Evolutionary conservation across 1,140 invertebrate genomes (phyloP), one percentile per base, ranked within the genome.

Genomic region (Atopsyche davidsoni): DNA sequence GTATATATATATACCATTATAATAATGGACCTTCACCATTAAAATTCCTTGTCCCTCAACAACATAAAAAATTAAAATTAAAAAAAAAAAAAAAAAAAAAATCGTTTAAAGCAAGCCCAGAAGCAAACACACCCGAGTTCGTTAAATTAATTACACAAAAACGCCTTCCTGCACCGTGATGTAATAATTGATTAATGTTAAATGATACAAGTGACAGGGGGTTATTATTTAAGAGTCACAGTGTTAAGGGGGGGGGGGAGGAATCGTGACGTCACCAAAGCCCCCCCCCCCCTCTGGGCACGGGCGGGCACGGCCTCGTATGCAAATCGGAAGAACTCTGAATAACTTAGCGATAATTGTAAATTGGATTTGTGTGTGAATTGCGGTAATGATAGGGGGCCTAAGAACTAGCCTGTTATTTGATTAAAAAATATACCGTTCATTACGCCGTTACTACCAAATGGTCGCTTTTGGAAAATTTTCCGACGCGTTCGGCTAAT

Each of bases 181-280:
- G 21, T 21, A 41, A 50, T 50, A 50, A 50, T 50, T 50, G 47
- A 50, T 50, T 31, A 25, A 21, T n/a, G 28, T 50, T 50, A 43
- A 36, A 43, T 18, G 39, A 42, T n/a, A 10, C 43, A n/a, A n/a
- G 36, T 39, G 36, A 39, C 36, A 39, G 36, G 36, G 10, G 36
- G 16, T 39, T 39, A 39, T 39, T 39, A 39, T 4, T 16, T 17
- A 39, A 39, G 36, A 39, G 36, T 39, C 10, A 7, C n/a, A n/a
- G 24, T 7, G 6, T 28, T 28, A 28, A 28, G 24, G n/a, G 6
- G 24, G n/a, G 24, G n/a, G 24, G n/a, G 6, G n/a, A n/a, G 24
- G 24, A 28, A n/a, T 28, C n/a, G 24, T 28, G n/a, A 7, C n/a
- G n/a, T n/a, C n/a, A n/a, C n/a, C n/a, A n/a, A n/a, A n/a, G n/a